Percentiles rank a stretch among this genome's conserved stretches.
phyloP scores from a whole-genome alignment of 2,113 vertebrate species.

The Illadopsis cleaveri region DNA sequence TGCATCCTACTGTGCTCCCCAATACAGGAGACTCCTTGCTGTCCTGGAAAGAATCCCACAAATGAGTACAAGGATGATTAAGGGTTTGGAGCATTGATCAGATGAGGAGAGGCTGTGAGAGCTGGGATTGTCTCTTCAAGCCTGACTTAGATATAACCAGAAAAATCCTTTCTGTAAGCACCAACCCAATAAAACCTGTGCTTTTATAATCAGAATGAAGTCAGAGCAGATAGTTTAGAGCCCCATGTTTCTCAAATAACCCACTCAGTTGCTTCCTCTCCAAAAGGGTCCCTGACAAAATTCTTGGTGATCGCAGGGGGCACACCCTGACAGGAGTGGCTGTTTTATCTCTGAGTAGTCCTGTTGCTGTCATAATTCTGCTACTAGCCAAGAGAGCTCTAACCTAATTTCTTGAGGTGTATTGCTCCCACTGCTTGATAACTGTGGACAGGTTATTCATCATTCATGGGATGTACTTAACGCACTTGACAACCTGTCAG shows the following conservation, averaged over 20 bases:
- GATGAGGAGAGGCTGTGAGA: background rate
- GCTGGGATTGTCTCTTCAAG: background rate
- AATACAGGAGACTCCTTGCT: rapidly evolving
- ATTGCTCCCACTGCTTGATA: background rate
- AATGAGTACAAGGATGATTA: background rate
- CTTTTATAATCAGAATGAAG: background rate
- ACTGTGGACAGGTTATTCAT: background rate
- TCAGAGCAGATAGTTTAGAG: background rate
- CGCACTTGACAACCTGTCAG: background rate
- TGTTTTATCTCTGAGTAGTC: background rate
- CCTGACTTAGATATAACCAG: background rate
- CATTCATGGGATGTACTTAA: background rate
- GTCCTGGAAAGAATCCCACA: background rate
- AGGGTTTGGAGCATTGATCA: background rate
- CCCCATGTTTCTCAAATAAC: background rate
- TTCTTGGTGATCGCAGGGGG: background rate
- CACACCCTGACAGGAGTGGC: rapidly evolving
- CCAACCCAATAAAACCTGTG: background rate
- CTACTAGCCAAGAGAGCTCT: background rate
- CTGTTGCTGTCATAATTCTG: background rate
- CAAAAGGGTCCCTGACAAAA: background rate
- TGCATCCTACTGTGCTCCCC: background rate
- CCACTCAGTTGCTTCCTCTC: background rate
- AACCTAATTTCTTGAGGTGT: background rate
- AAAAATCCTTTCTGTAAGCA: background rate